Evolutionary conservation across 2,797 vertebrate species (phyloP), one percentile per base, ranked within the genome.

Genomic region (Pampus argenteus): DNA sequence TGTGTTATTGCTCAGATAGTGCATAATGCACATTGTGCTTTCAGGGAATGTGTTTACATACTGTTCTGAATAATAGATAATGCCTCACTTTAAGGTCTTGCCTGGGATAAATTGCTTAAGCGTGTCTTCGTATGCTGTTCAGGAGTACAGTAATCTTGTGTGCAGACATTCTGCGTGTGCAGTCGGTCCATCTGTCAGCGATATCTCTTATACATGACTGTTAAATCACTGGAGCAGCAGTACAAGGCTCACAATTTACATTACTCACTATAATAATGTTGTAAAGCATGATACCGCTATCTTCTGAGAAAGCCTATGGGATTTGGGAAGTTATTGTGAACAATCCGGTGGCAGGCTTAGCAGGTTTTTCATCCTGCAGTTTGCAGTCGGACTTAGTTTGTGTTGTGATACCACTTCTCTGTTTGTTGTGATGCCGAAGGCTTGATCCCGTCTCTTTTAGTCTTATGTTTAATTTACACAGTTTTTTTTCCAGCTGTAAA

Each of bases 41-140:
- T 45, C 47, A 50, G 48, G 28, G 56, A 52, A 36, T 66, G 57
- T 47, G 74, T 68, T 71, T 52, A 55, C 66, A 56, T 56, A 34
- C 49, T 9, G 6, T 29, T 60, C 15, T 73, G 40, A 71, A 66
- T 66, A 74, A 78, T 25, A 74, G 50, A 74, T 68, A 29, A 60
- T 48, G 28, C 38, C 31, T 63, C 52, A 9, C 60, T 77, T 77
- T 40, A 54, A 54, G 66, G 71, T 67, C 47, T 66, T 49, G 60
- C 52, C 60, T 20, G 6, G 66, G 59, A 42, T 65, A 71, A 31
- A 47, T 51, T 50, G 50, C 1, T 58, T 55, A 59, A 60, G 67
- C 56, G 26, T 40, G 56, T 61, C 55, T 61, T 62, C 26, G 23
- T 31, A 18, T 55, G 56, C 1, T 0, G 34, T 49, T 51, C 40